Percentiles rank a stretch among this genome's conserved stretches.
Evolutionary conservation across 2,113 vertebrate species (phyloP).

Genomic region (Dipodomys spectabilis): DNA sequence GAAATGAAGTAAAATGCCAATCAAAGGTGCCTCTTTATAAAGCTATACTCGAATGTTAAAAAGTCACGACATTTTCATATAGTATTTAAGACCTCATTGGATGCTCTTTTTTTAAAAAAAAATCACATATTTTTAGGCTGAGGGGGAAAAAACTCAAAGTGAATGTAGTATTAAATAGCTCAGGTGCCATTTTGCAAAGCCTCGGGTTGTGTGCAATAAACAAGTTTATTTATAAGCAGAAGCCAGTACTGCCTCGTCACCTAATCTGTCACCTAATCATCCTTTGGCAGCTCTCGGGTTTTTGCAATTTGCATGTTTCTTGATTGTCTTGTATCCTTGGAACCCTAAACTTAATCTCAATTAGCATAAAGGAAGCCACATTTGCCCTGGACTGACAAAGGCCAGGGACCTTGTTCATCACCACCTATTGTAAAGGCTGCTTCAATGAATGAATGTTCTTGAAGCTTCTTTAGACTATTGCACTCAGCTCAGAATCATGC

Average conservation of each 20-base stretch:
- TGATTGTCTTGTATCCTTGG: background rate
- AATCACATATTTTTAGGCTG: background rate
- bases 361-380: background rate
- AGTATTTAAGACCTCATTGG: background rate
- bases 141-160: background rate
- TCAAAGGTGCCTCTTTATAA: slow-evolving; percentile 40
- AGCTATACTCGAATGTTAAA: slow-evolving; percentile 48
- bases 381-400: background rate
- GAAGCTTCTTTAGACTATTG: background rate
- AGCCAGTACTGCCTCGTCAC: background rate
- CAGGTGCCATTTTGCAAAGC: background rate
- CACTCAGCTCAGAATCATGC: background rate
- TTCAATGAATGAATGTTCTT: background rate
- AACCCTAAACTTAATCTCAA: background rate
- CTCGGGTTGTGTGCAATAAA: background rate
- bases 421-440: background rate
- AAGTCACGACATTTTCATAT: slow-evolving; percentile 56
- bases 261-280: background rate
- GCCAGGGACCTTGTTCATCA: background rate
- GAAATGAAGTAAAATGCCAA: slow-evolving; percentile 47
- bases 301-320: background rate
- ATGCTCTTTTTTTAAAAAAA: slow-evolving; percentile 38
- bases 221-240: background rate
- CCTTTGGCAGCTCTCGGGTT: background rate
- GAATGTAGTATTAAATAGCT: background rate